Conservation (phyloP, 1,140 invertebrate genomes). For the Monomorium pharaonis region DNA sequence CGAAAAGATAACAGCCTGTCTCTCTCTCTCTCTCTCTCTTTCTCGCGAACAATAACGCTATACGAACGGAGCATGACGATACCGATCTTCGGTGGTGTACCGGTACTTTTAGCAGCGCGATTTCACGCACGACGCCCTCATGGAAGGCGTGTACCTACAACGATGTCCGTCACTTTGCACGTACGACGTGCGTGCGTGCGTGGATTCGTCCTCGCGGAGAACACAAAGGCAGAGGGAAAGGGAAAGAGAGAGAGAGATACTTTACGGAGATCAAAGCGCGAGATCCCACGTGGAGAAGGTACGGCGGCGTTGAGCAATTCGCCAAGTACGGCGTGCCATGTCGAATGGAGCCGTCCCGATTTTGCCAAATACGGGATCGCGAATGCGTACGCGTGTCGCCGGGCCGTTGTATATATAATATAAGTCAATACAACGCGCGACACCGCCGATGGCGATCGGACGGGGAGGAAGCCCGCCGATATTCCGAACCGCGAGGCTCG, state of each 20-base stretch:
- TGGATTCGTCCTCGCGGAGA: not conserved
- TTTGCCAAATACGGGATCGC: slow-evolving; percentile 82
- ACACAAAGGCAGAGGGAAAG: not conserved
- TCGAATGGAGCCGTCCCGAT: slow-evolving; percentile 80
- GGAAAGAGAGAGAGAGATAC: not conserved
- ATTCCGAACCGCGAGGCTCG: not conserved
- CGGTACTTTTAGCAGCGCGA: slow-evolving; percentile 37
- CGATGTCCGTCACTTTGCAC: slow-evolving; percentile 3
- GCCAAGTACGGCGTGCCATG: slow-evolving; percentile 78
- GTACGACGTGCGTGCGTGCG: not conserved
- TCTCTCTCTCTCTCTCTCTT: too few relatives aligned
- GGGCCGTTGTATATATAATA: slow-evolving; percentile 68
- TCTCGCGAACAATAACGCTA: slow-evolving; percentile 24
- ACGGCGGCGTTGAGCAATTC: slow-evolving; percentile 79
- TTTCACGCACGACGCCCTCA: slow-evolving; percentile 32
- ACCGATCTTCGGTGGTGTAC: not conserved
- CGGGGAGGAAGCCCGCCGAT: slow-evolving; percentile 54
- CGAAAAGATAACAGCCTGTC: not conserved
- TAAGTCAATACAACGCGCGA: slow-evolving; percentile 74
- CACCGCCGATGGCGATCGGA: slow-evolving; percentile 20
- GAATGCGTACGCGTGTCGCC: slow-evolving; percentile 67
- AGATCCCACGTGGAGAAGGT: slow-evolving; percentile 63
- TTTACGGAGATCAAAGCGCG: slow-evolving; percentile 56
- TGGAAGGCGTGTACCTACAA: not conserved
- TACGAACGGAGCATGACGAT: not conserved